Evolutionary conservation across 2,888 invertebrate species (phyloP), one percentile per base, ranked within the genome.

Genomic region (Hydrotaea diabolus): DNA sequence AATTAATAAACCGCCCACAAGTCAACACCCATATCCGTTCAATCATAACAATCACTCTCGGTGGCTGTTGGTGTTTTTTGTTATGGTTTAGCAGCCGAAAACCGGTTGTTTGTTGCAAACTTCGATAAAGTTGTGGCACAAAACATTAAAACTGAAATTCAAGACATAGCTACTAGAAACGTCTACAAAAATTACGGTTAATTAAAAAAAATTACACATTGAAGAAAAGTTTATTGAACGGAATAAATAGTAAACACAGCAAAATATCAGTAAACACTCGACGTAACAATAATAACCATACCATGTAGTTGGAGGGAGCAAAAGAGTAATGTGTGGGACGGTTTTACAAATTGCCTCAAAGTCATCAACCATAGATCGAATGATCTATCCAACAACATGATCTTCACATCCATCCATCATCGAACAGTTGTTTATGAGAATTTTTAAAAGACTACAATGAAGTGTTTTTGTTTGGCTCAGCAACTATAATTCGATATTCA

Each of bases 1-100:
- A 69, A 69, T 46, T 69, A 69, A 69, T 69, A 79, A 82, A 82
- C 77, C 85, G 85, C 85, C 85, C 82, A 85, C 85, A 36, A 74
- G 73, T 49, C 85, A 80, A 82, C 85, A 85, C 80, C 85, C 79
- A 85, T 85, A 82, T 85, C 85, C 85, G 85, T 80, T 82, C 71
- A 82, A 80, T 77, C 74, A 71, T 83, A 49, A 23, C 36, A 62
- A 36, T 62, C 39, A 13, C 39, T 39, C 39, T 39, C n/a, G 8
- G 59, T 59, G 23, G 59, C 26, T 23, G 59, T 19, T 15, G 59
- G 26, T 9, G 21, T 55, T 21, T 49, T 39, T 11, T 3, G 8
- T 9, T 39, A 11, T 39, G 39, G 49, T 1, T 2, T 7, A n/a
- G 49, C 49, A 49, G 55, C 59, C 11, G 59, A 59, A 59, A 59